Conservation (phyloP, 2,797 vertebrate species). For the Syndactyla subalaris region DNA sequence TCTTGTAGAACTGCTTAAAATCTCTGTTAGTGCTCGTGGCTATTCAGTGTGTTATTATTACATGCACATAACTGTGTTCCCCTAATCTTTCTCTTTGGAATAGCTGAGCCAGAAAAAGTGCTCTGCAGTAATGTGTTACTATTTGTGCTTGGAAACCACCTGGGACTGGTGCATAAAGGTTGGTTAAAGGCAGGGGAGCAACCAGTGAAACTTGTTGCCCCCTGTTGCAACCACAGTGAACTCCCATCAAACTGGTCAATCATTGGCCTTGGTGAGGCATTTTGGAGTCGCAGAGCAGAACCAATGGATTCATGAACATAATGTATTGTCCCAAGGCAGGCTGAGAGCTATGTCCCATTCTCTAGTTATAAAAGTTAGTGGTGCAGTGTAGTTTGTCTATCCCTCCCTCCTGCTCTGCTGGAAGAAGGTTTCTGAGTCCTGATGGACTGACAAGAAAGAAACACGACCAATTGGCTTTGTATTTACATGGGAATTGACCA, state of each 20-base stretch:
- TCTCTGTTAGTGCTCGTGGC: neutral
- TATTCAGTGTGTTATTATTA: neutral
- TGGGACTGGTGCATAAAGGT: neutral
- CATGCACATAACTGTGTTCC: neutral
- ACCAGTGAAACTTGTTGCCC: slow-evolving; percentile 9
- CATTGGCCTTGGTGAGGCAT: slow-evolving; percentile 64
- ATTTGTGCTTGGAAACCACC: neutral
- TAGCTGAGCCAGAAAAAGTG: neutral
- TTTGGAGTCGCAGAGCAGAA: slow-evolving; percentile 46
- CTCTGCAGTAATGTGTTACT: neutral
- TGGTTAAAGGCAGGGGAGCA: neutral
- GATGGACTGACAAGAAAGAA: neutral
- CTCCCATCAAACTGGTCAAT: slow-evolving; percentile 71
- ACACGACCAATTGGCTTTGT: neutral
- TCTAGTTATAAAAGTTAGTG: neutral
- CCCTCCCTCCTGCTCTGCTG: neutral
- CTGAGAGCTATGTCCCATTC: neutral
- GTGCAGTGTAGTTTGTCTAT: neutral
- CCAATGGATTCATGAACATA: slow-evolving; percentile 27
- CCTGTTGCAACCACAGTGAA: neutral
- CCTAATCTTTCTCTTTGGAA: neutral
- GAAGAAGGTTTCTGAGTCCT: neutral
- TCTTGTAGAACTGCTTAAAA: neutral
- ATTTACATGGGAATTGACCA: neutral
- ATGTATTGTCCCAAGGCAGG: neutral